A percentile compares a stretch with the other conserved stretches of the same genome.
These are phyloP conservation scores for Drosophila gunungcola DNA, from an alignment of 1,140 invertebrate genomes.

Conservation along the genomic window DNA sequence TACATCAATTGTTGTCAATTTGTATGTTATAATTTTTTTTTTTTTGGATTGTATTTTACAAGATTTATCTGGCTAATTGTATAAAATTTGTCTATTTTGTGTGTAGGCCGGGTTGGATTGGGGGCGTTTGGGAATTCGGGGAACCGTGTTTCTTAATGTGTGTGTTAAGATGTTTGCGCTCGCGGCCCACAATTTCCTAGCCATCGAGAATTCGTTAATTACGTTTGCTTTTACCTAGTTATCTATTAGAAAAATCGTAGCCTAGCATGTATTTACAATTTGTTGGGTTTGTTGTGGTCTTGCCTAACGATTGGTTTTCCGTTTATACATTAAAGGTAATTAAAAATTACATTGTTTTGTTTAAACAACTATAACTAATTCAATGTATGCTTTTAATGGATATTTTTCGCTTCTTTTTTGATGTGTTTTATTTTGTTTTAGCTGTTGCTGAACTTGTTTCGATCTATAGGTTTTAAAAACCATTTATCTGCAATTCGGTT, in stretches of 20 bases:
- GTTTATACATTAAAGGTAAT: constrained; percentile 31
- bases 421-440: constrained; percentile 21
- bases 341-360: constrained; percentile 66
- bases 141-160: constrained; percentile 22
- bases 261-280: constrained; percentile 49
- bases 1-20: constrained; percentile 51
- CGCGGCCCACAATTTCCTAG: background rate
- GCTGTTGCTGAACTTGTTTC: constrained; percentile 29
- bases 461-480: constrained; percentile 68
- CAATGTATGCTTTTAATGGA: constrained; percentile 60
- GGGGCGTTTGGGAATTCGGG: background rate
- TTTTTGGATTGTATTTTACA: constrained; percentile 55
- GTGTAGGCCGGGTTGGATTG: constrained; percentile 16
- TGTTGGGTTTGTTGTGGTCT: constrained; percentile 15
- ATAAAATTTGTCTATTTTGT: constrained; percentile 71
- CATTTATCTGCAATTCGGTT: constrained; percentile 42
- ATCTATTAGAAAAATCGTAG: constrained; percentile 50
- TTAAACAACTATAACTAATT: constrained; percentile 74
- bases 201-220: constrained; percentile 69
- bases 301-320: constrained; percentile 15
- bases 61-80: constrained; percentile 40
- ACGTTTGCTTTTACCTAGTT: constrained; percentile 60
- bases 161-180: constrained; percentile 8
- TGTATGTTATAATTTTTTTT: constrained; percentile 33
- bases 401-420: constrained; percentile 34